A percentile compares a stretch with the other conserved stretches of the same genome.
phyloP scores from a whole-genome alignment of 1,140 invertebrate genomes.

The Contarinia nasturtii region DNA sequence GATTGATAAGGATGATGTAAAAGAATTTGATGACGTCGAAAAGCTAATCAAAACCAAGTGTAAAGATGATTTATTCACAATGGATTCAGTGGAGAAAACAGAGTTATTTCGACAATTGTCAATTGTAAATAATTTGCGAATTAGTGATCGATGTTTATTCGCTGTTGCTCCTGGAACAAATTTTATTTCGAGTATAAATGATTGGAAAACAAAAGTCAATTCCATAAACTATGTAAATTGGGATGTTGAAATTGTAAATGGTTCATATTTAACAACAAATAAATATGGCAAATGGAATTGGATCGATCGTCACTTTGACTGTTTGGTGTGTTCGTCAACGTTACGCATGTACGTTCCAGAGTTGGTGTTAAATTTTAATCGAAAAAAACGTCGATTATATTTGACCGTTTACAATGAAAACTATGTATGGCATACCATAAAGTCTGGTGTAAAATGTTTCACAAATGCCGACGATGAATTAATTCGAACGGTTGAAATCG shows the following conservation, averaged over 20 bases:
- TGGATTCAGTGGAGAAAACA: conserved; percentile 1
- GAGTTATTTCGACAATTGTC: not conserved
- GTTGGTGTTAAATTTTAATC: conserved; percentile 12
- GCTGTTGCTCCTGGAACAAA: not conserved
- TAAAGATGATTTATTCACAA: not conserved
- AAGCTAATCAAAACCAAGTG: not conserved
- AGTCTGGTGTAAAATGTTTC: conserved; percentile 18
- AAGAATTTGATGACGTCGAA: too few relatives aligned
- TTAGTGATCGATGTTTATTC: not conserved
- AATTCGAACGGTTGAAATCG: conserved; percentile 9
- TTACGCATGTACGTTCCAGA: conserved; percentile 5
- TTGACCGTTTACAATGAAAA: conserved; percentile 15
- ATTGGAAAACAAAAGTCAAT: not conserved
- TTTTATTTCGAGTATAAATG: not conserved
- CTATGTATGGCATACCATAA: conserved; percentile 13
- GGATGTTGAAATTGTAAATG: conserved; percentile 4
- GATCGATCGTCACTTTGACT: conserved; percentile 2
- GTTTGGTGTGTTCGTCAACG: conserved; percentile 7
- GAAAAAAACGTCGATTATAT: conserved; percentile 6
- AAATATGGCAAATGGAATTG: conserved; percentile 1
- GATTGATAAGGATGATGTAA: not conserved
- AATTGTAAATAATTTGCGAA: not conserved
- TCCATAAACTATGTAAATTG: conserved; percentile 6
- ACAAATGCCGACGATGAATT: conserved; percentile 14
- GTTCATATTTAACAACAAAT: not conserved